Percentiles rank a stretch among this genome's conserved stretches.
These are phyloP conservation scores for Pituophis catenifer DNA, from an alignment of 2,113 vertebrate genomes.

Conservation along the genomic window DNA sequence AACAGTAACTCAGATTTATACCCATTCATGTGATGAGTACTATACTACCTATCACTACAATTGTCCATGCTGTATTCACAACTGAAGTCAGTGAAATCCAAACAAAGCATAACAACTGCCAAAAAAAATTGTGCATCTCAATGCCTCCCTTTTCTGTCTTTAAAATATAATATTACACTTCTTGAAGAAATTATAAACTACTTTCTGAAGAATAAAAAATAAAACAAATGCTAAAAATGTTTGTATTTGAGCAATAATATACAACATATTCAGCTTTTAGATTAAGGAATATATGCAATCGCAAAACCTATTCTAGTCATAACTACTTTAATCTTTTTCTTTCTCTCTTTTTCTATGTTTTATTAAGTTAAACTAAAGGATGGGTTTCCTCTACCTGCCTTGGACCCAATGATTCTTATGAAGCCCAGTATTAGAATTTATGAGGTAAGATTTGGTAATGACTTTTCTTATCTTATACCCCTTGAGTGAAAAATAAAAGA, in stretches of 20 bases:
- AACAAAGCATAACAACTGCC: neutral
- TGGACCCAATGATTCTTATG: conserved; percentile 54
- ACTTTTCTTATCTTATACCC: neutral
- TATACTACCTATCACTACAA: neutral
- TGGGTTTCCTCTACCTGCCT: conserved; percentile 68
- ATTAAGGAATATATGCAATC: neutral
- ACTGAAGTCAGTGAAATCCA: neutral
- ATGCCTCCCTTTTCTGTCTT: neutral
- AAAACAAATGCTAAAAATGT: neutral
- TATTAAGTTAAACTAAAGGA: conserved; percentile 68
- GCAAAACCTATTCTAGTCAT: neutral
- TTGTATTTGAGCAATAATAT: neutral
- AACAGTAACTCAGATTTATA: neutral
- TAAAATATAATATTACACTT: neutral
- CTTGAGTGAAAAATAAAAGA: too few relatives aligned
- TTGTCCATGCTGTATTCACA: neutral
- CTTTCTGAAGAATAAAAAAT: neutral
- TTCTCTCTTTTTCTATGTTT: conserved; percentile 11
- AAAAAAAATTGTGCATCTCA: neutral
- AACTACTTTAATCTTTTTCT: neutral
- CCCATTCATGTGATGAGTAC: neutral
- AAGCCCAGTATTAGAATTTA: conserved; percentile 64
- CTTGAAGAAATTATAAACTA: neutral
- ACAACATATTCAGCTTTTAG: neutral
- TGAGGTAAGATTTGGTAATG: conserved; percentile 60